Evolutionary conservation across 2,888 invertebrate species (phyloP).

Genomic region (Crioceris asparagi): DNA sequence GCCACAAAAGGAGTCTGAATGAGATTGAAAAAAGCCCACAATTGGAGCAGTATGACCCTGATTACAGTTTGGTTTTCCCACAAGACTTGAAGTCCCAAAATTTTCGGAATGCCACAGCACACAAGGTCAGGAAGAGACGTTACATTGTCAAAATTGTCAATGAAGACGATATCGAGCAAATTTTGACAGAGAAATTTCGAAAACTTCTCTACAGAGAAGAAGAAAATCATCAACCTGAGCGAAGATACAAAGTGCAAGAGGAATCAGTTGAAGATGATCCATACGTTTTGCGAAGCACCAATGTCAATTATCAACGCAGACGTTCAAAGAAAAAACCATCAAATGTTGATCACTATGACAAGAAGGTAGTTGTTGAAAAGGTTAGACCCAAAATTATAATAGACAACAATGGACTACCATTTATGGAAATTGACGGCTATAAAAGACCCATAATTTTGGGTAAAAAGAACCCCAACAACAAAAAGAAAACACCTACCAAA

Average conservation of each 20-base stretch:
- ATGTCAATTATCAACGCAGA: no score
- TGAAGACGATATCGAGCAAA: constrained; percentile 29
- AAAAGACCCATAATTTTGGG: constrained; percentile 25
- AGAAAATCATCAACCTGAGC: constrained; percentile 5
- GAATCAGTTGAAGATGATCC: constrained; percentile 4
- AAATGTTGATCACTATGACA: constrained; percentile 13
- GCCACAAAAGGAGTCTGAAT: constrained; percentile 8
- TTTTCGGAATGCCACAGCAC: constrained; percentile 10
- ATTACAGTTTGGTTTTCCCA: constrained; percentile 17
- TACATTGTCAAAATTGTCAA: constrained; percentile 30
- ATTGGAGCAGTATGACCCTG: constrained; percentile 13
- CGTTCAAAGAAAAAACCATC: constrained; percentile 1
- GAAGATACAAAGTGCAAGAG: neutral
- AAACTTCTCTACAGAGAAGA: constrained; percentile 12
- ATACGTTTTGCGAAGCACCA: neutral
- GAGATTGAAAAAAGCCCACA: neutral
- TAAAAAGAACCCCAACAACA: constrained; percentile 5
- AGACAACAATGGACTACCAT: constrained; percentile 29
- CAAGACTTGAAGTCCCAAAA: no score
- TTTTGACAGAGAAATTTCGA: constrained; percentile 27
- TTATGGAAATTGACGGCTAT: constrained; percentile 28
- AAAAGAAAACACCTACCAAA: constrained; percentile 3
- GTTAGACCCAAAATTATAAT: constrained; percentile 29
- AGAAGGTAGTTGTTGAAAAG: constrained; percentile 24
- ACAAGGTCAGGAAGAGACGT: constrained; percentile 22